Conservation (phyloP, 1,140 invertebrate genomes). For the Solen grandis region DNA sequence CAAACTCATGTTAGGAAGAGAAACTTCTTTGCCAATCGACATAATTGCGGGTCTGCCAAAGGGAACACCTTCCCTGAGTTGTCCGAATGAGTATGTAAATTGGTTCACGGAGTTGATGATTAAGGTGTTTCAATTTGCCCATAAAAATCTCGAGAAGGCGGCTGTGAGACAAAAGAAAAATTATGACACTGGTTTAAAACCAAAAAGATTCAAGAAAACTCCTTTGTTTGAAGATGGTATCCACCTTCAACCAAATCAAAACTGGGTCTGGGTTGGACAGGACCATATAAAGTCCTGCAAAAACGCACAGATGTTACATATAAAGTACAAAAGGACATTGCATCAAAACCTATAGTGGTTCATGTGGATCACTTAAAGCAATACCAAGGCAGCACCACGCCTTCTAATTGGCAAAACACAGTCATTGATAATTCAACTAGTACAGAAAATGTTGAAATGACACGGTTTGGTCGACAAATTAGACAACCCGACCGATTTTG, state of each 20-base stretch:
- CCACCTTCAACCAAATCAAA: constrained; percentile 27
- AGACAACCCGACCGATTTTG: too few species aligned
- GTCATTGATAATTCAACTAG: too few species aligned
- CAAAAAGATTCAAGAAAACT: not conserved
- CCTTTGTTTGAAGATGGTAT: constrained; percentile 41
- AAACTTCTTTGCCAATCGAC: too few species aligned
- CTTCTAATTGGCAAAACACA: too few species aligned
- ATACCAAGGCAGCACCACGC: constrained; percentile 10
- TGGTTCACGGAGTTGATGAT: constrained; percentile 13
- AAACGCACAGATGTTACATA: constrained; percentile 5
- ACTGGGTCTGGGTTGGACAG: constrained; percentile 39
- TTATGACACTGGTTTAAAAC: constrained; percentile 15
- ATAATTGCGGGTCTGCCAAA: not conserved
- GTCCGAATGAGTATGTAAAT: constrained; percentile 10
- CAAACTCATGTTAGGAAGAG: too few species aligned
- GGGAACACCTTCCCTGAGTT: not conserved
- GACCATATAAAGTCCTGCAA: constrained; percentile 35
- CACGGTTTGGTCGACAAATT: too few species aligned
- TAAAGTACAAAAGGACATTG: not conserved
- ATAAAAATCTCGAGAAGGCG: not conserved
- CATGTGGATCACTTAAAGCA: constrained; percentile 27
- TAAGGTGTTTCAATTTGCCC: not conserved
- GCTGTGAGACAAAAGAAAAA: constrained; percentile 21
- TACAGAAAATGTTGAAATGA: too few species aligned
- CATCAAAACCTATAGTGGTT: not conserved